Percentiles rank a stretch among this genome's conserved stretches.
Conservation (phyloP, 2,113 vertebrate genomes). For the Poecilia latipinna region DNA sequence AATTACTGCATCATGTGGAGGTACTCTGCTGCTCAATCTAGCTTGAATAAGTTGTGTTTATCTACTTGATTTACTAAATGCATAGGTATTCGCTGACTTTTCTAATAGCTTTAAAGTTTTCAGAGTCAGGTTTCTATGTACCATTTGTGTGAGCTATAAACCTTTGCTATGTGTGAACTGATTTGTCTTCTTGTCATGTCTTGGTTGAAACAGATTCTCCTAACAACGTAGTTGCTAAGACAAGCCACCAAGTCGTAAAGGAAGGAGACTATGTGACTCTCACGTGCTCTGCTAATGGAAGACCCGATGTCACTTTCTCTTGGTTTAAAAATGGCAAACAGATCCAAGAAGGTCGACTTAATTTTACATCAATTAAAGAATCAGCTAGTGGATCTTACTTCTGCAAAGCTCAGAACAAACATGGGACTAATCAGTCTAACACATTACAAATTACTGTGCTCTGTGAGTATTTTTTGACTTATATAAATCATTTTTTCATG, state of each 20-base stretch:
- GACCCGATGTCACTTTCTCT: background rate
- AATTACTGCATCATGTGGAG: too few relatives aligned
- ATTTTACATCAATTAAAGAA: fast-evolving
- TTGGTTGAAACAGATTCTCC: conserved; percentile 63
- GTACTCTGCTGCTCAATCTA: too few relatives aligned
- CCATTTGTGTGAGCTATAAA: background rate
- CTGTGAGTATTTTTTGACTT: conserved; percentile 60
- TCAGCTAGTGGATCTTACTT: conserved; percentile 43
- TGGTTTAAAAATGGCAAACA: conserved; percentile 32
- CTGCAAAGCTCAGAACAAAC: conserved; percentile 50
- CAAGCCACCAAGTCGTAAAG: fast-evolving
- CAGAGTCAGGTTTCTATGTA: too few relatives aligned
- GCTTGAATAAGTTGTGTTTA: too few relatives aligned
- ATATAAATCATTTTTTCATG: background rate
- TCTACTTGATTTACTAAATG: too few relatives aligned
- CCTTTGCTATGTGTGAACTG: background rate
- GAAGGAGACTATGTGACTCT: conserved; percentile 40
- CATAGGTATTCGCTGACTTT: too few relatives aligned
- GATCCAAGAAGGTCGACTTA: fast-evolving
- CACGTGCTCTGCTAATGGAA: conserved; percentile 53
- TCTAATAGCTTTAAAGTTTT: too few relatives aligned
- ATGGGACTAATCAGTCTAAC: fast-evolving
- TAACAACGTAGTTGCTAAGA: fast-evolving
- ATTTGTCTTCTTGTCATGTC: background rate
- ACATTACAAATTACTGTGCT: background rate